Evolutionary conservation across 2,113 vertebrate genomes (phyloP).

Genomic region (Proteles cristata): DNA sequence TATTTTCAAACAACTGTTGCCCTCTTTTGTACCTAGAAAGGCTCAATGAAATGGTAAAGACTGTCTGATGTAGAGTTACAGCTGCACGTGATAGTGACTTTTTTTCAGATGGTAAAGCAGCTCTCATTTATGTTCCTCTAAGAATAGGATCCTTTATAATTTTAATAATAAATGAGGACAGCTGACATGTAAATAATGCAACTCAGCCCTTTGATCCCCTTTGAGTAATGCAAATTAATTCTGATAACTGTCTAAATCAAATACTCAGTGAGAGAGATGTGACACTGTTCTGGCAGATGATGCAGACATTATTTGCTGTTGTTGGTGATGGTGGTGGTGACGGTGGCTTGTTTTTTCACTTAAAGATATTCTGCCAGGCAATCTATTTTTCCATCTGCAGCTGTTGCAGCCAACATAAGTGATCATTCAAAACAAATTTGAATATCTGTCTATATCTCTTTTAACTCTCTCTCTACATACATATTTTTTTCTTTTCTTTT

Average conservation of each 20-base stretch:
- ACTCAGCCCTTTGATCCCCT: slow-evolving; percentile 21
- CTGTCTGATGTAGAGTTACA: not conserved
- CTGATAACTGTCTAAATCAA: slow-evolving; percentile 55
- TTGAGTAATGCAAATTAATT: slow-evolving; percentile 45
- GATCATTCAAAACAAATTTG: not conserved
- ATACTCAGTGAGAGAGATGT: slow-evolving; percentile 15
- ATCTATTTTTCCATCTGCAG: not conserved
- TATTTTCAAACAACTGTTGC: not conserved
- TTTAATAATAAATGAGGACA: slow-evolving; percentile 38
- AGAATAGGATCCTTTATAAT: not conserved
- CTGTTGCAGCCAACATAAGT: not conserved
- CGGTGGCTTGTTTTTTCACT: not conserved
- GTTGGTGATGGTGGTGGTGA: not conserved
- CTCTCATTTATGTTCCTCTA: slow-evolving; percentile 21
- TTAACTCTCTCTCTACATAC: not conserved
- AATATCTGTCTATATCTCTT: not conserved
- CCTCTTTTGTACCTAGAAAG: not conserved
- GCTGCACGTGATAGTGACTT: not conserved
- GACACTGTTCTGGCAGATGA: not conserved
- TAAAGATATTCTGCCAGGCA: not conserved
- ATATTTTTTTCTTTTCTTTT: not conserved
- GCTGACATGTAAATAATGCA: slow-evolving; percentile 46
- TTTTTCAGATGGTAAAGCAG: not conserved
- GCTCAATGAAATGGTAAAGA: not conserved
- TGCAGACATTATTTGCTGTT: not conserved